These are phyloP conservation scores for Cebus imitator DNA, from an alignment of 2,113 vertebrate species.

Conservation along the genomic window DNA sequence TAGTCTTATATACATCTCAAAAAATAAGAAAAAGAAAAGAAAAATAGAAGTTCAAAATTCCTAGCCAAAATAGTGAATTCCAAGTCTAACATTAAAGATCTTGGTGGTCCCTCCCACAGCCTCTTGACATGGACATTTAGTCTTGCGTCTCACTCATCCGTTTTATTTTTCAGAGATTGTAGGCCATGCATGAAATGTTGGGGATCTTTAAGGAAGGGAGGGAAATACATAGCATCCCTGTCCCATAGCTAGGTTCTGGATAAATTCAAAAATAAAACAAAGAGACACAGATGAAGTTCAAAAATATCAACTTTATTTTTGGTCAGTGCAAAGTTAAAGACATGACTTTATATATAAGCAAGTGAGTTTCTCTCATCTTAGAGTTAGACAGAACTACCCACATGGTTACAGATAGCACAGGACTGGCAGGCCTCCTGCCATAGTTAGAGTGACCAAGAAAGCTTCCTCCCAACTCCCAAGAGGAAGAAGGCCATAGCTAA, in stretches of 20 bases:
- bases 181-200: neutral
- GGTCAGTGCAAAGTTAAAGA: neutral
- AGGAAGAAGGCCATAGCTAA: neutral
- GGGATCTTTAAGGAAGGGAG: neutral
- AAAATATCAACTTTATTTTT: neutral
- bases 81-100: neutral
- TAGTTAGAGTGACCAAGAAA: neutral
- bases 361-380: neutral
- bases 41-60: slow-evolving; percentile 13
- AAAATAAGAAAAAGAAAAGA: neutral
- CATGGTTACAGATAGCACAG: neutral
- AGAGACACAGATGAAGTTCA: neutral
- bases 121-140: neutral
- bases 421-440: neutral
- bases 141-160: neutral
- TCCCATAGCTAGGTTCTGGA: neutral
- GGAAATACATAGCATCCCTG: neutral
- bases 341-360: neutral
- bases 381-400: neutral
- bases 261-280: slow-evolving; percentile 13
- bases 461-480: neutral
- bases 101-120: neutral
- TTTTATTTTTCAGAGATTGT: neutral
- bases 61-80: neutral
- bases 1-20: neutral